Evolutionary conservation across 2,888 invertebrate species (phyloP), one percentile per base, ranked within the genome.

Genomic region (Habrosyne pyritoides): DNA sequence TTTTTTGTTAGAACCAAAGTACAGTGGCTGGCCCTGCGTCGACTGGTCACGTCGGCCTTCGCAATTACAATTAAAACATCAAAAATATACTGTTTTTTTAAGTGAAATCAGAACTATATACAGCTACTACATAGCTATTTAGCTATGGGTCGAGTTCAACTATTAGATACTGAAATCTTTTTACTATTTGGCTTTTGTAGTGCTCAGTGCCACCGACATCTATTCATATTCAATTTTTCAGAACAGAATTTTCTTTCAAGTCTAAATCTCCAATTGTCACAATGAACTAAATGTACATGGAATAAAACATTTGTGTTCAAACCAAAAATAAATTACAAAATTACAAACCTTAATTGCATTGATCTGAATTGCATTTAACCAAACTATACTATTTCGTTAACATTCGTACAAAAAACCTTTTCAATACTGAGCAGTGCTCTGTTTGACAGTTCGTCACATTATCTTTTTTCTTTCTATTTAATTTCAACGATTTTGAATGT

Each of bases 1-100:
- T 73, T 91, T 91, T 91, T 91, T 91, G 85, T 84, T 69, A 72
- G 55, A 22, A 51, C 59, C 66, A 61, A 64, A 59, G 69, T 69
- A 72, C 67, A 8, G 18, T 42, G 42, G 64, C 64, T 56, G 64
- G 78, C 81, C 79, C 82, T 78, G 74, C 66, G 74, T 69, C 57
- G 67, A 68, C 68, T 64, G 66, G 79, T 81, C 86, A 84, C 83
- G 83, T 83, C 77, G 75, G 64, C 75, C 81, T 83, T 82, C 74
- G 79, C 80, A 81, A 84, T 74, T 71, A 63, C 76, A 76, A 81
- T 80, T 79, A 80, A 79, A 81, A 75, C 72, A 73, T 68, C 69
- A 74, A 59, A 69, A 67, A 67, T 71, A 66, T 67, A 62, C n/a
- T 22, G 54, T 42, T 49, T 57, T 61, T 59, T 53, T 54, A 24